A percentile compares a stretch with the other conserved stretches of the same genome.
phyloP scores from a whole-genome alignment of 1,140 invertebrate species.

The Drosophila santomea region DNA sequence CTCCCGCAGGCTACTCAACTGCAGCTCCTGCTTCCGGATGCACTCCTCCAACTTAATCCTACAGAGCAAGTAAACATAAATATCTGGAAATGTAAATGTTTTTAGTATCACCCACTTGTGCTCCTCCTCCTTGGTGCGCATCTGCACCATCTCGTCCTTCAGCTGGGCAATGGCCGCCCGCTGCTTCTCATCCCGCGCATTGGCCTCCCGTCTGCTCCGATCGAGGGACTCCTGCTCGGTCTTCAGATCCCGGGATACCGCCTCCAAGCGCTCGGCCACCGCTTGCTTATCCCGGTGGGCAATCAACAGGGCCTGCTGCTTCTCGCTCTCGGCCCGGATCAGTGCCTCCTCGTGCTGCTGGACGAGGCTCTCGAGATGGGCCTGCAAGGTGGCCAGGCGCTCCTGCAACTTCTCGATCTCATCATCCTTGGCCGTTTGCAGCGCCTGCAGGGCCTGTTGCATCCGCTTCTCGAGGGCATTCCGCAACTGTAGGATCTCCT shows the following conservation, averaged over 20 bases:
- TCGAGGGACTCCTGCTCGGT: conserved; percentile 89
- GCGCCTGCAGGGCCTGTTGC: conserved; percentile 89
- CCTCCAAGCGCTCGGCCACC: conserved; percentile 90
- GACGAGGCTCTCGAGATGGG: conserved; percentile 90
- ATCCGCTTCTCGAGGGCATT: conserved; percentile 90
- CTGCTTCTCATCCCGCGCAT: conserved; percentile 89
- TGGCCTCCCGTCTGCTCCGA: conserved; percentile 88
- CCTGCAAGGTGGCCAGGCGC: conserved; percentile 90
- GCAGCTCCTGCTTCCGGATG: conserved; percentile 88
- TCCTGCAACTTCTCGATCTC: conserved; percentile 90
- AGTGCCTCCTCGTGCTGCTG: conserved; percentile 94
- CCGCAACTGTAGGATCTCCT: conserved; percentile 91
- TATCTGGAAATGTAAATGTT: background rate
- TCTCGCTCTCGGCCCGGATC: conserved; percentile 93
- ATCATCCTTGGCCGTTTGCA: conserved; percentile 90
- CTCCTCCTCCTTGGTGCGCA: conserved; percentile 89
- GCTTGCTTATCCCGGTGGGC: conserved; percentile 95
- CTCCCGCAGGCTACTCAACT: conserved; percentile 88
- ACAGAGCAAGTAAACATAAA: background rate
- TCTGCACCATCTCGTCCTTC: conserved; percentile 90
- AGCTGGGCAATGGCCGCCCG: conserved; percentile 89
- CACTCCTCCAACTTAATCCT: conserved; percentile 89
- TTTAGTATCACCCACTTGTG: conserved; percentile 85
- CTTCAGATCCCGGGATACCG: conserved; percentile 89
- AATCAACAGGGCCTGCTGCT: conserved; percentile 94